These are phyloP conservation scores for Latheticus oryzae DNA, from an alignment of 2,888 invertebrate species.

Conservation along the genomic window DNA sequence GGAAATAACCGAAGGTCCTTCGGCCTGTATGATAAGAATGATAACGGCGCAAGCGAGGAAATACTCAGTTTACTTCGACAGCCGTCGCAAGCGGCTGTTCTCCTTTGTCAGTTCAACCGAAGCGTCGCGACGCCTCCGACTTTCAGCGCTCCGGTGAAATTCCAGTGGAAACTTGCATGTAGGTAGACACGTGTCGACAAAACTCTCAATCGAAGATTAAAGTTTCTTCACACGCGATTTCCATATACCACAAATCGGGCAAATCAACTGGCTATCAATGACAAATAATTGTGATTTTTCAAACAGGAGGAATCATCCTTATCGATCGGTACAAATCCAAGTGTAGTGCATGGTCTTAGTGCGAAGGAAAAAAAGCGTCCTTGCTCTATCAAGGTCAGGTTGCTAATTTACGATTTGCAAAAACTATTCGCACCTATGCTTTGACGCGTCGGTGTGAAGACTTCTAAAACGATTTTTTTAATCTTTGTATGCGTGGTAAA, in stretches of 20 bases:
- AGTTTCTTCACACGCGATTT: too few species aligned
- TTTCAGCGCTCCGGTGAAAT: not conserved
- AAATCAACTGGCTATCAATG: too few species aligned
- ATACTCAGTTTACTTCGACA: conserved; percentile 30
- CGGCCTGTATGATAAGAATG: conserved; percentile 38
- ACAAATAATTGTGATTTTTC: too few species aligned
- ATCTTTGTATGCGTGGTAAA: conserved; percentile 15
- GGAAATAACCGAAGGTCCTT: conserved; percentile 39
- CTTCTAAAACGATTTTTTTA: conserved; percentile 7
- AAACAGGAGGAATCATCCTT: not conserved
- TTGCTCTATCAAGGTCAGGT: conserved; percentile 4
- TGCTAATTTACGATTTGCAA: conserved; percentile 1
- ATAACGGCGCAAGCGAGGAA: conserved; percentile 38
- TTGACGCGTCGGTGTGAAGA: conserved; percentile 1
- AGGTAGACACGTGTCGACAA: too few species aligned
- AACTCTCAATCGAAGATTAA: too few species aligned
- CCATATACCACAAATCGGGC: too few species aligned
- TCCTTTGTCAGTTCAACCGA: conserved; percentile 3
- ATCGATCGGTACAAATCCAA: conserved; percentile 2
- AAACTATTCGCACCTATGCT: not conserved
- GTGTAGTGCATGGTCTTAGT: too few species aligned
- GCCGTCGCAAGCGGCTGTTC: conserved; percentile 7
- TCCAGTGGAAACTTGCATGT: conserved; percentile 1
- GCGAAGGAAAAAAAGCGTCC: not conserved
- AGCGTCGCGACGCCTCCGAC: conserved; percentile 25